Evolutionary conservation across 1,140 invertebrate genomes (phyloP), one percentile per base, ranked within the genome.

Genomic region (Nasonia vitripennis): DNA sequence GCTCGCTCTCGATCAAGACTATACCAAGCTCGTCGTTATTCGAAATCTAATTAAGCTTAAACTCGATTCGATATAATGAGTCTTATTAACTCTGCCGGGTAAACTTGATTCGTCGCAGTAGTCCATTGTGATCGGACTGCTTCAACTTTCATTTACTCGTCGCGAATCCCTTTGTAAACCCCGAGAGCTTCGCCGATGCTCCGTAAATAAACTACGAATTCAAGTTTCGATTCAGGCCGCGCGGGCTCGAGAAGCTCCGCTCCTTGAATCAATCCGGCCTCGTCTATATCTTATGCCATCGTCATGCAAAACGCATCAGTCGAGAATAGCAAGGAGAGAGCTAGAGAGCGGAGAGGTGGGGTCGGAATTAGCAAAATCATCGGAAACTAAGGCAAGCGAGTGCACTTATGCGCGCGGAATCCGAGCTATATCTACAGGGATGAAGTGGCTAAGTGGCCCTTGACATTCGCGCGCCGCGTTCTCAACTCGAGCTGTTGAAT

Each of bases 401-500:
- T 37, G 34, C 37, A 12, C 55, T 67, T 17, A 0, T 31, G 2
- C 11, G 14, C 9, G 20, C 55, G 14, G 17, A 9, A 27, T 31
- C 12, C 23, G 14, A 71, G 27, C 23, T 71, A 31, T 71, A 31
- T 7, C 3, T 0, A 31, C 23, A 71, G 27, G 70, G 10, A n/a
- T 71, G 20, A 27, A 70, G 27, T 71, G 23, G 17, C 48, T 81
- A 81, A 85, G 84, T 81, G 41, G 45, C 37, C 20, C 84, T 85
- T 31, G 78, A 77, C 79, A 78, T 78, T 84, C 41, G 68, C 73
- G 55, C 83, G 68, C 55, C 71, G 67, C 27, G 27, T 27, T 1
- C 27, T 78, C 74, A 51, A 81, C 79, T 9, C 73, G 55, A 85
- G 73, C 55, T 77, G 67, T 78, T 80, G 70, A 81, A 73, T 77